Evolutionary conservation across 1,140 invertebrate genomes (phyloP), one percentile per base, ranked within the genome.

Genomic region (Caenorhabditis latens): DNA sequence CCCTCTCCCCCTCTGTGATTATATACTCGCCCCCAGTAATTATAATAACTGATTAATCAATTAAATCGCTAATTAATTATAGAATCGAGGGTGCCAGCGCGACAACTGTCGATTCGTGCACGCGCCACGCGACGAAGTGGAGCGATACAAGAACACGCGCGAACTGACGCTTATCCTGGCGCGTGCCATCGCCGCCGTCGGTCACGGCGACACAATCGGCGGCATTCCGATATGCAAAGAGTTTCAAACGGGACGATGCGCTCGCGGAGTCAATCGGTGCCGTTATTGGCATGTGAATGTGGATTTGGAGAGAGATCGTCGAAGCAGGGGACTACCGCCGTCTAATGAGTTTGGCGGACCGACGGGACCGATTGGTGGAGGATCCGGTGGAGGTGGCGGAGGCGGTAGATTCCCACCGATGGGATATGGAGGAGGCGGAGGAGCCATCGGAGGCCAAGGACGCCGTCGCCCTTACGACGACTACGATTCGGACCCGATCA

Each of bases 171-270:
- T 90, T 83, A 88, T 86, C n/a, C 83, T 91, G 86, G 91, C 91
- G 63, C 90, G 91, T 24, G 91, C 91, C 43, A 89, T 91, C 53
- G 91, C 90, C 48, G 90, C 91, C 55, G 88, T 91, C 63, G 87
- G 89, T 43, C 83, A 89, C 42, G 84, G 85, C 32, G 90, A 91
- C 65, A 91, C 85, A 3, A 92, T 91, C 63, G 91, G 91, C 87
- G 91, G 91, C 8, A 92, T 91, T 87, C 90, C 90, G 42, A 83
- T 91, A 55, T 91, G 90, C 90, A 91, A 91, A 86, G 90, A 90
- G 82, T 90, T 90, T 53, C 90, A 90, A 86, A 79, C 88, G 21
- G 86, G 88, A 8, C 88, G 83, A 21, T 90, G 90, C 79, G 65
- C 90, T 46, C 86, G 90, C 42, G 90, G 89, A 14, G 86, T 55